Evolutionary conservation across 2,888 invertebrate species (phyloP).

Genomic region (Xestia xanthographa): DNA sequence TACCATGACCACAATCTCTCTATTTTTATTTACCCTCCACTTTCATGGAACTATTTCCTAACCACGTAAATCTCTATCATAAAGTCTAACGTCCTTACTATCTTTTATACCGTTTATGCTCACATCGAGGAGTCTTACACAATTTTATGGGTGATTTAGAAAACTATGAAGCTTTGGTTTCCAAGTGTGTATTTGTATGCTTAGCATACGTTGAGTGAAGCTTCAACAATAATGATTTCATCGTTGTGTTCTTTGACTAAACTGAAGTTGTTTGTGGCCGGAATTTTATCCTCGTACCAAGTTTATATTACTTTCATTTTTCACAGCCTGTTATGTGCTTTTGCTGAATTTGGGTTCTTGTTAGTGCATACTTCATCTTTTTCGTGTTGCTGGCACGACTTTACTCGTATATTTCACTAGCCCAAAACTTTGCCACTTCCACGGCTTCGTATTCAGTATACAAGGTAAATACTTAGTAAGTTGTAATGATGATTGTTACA

Average conservation of each 20-base stretch:
- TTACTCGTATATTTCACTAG: background rate
- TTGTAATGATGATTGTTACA: background rate
- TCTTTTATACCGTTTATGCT: constrained; percentile 2
- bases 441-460: background rate
- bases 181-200: background rate
- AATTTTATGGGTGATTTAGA: constrained; percentile 33
- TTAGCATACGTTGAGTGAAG: background rate
- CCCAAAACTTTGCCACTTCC: background rate
- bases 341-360: background rate
- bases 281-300: background rate
- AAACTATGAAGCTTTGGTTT: constrained; percentile 4
- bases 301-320: background rate
- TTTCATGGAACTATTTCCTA: constrained; percentile 8
- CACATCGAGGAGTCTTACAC: constrained; percentile 12
- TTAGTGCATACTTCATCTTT: background rate
- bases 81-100: constrained; percentile 28
- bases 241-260: background rate
- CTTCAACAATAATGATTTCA: constrained; percentile 6
- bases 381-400: background rate
- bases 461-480: background rate
- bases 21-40: constrained; percentile 12
- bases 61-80: constrained; percentile 11
- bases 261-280: too few relatives aligned
- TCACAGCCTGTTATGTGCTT: background rate
- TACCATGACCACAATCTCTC: background rate